Percentiles rank a stretch among this genome's conserved stretches.
phyloP scores from a whole-genome alignment of 2,113 vertebrate species.

The Actenoides hombroni region DNA sequence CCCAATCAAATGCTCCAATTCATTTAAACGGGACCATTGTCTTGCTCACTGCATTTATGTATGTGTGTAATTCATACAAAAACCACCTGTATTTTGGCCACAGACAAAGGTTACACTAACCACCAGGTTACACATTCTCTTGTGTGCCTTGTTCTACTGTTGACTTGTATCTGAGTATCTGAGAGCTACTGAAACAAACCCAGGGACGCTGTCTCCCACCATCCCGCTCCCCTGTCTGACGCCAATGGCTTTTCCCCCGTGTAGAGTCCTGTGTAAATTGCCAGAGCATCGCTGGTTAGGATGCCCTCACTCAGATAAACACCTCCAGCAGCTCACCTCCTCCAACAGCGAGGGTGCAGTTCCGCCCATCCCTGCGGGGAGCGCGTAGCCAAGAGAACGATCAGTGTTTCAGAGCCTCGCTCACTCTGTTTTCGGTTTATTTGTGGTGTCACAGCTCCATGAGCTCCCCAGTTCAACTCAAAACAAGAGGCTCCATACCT shows the following conservation, averaged over 20 bases:
- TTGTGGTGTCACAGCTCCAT: background rate
- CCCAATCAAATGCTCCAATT: background rate
- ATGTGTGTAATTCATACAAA: rapidly evolving
- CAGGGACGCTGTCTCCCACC: background rate
- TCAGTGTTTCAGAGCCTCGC: rapidly evolving
- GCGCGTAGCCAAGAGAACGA: rapidly evolving
- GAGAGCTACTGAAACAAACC: rapidly evolving
- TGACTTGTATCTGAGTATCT: rapidly evolving
- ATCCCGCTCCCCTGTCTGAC: background rate
- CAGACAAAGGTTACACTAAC: rapidly evolving
- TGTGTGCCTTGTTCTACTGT: background rate
- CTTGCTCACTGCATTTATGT: rapidly evolving
- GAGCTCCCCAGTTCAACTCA: background rate
- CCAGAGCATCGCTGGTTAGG: background rate
- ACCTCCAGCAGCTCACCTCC: rapidly evolving
- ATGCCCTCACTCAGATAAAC: rapidly evolving
- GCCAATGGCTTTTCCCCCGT: rapidly evolving
- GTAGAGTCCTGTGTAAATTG: rapidly evolving
- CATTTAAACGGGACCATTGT: rapidly evolving
- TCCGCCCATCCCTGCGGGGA: rapidly evolving
- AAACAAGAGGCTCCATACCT: background rate
- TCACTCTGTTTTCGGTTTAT: rapidly evolving
- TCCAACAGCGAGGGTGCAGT: rapidly evolving
- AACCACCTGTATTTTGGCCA: rapidly evolving
- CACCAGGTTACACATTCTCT: rapidly evolving